These are phyloP conservation scores for Nemoura dubitans DNA, from an alignment of 2,888 invertebrate genomes.

Conservation along the genomic window DNA sequence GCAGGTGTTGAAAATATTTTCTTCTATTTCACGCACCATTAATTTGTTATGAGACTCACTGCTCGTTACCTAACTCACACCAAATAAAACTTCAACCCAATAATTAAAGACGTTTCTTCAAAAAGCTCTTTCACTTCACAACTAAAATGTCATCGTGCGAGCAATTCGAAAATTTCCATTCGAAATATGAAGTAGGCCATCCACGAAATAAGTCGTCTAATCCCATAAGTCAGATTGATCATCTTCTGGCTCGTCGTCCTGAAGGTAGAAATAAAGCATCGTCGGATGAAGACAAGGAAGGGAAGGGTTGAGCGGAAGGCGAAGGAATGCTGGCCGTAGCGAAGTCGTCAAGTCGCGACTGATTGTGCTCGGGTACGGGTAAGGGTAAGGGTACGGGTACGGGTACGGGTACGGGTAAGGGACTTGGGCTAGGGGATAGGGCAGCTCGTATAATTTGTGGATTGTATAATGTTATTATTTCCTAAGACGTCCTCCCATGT, in stretches of 20 bases:
- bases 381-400: too few species aligned
- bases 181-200: background rate
- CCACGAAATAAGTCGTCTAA: conserved; percentile 8
- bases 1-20: too few species aligned
- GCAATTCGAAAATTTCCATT: background rate
- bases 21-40: too few species aligned
- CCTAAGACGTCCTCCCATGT: background rate
- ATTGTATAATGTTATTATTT: background rate
- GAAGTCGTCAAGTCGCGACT: background rate
- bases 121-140: background rate
- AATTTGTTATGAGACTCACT: too few species aligned
- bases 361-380: too few species aligned
- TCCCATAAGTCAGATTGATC: conserved; percentile 32
- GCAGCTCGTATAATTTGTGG: background rate
- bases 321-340: background rate
- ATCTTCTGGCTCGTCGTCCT: background rate
- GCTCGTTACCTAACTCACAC: too few species aligned
- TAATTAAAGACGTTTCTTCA: too few species aligned
- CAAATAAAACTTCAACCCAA: too few species aligned
- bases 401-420: too few species aligned
- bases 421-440: background rate
- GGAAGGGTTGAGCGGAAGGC: background rate
- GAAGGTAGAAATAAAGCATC: background rate
- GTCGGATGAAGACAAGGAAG: background rate
- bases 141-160: background rate